A percentile compares a stretch with the other conserved stretches of the same genome.
Evolutionary conservation across 2,113 vertebrate species (phyloP).

Genomic region (Chionodraco myersi): DNA sequence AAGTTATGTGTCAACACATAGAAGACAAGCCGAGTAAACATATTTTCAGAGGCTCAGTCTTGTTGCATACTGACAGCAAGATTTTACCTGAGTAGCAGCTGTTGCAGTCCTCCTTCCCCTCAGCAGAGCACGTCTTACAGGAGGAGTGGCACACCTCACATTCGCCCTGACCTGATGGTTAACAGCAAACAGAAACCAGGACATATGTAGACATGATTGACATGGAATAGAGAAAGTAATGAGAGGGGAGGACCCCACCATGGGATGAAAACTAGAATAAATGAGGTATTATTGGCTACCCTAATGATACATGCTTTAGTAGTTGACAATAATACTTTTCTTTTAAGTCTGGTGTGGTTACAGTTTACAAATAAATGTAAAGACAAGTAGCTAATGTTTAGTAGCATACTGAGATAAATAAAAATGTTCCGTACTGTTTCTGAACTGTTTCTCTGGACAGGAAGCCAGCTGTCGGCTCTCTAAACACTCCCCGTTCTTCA

Average conservation of each 20-base stretch:
- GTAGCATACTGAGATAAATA: neutral
- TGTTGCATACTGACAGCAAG: neutral
- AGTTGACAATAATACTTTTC: neutral
- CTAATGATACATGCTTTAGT: neutral
- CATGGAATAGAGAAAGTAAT: neutral
- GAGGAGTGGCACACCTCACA: constrained; percentile 80
- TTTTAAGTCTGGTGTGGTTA: neutral
- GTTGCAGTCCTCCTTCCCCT: constrained; percentile 77
- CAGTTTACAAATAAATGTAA: neutral
- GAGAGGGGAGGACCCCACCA: neutral
- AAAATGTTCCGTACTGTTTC: constrained; percentile 80
- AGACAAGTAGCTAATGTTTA: neutral
- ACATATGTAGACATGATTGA: constrained; percentile 2
- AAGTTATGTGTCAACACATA: neutral
- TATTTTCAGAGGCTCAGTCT: neutral
- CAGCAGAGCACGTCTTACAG: constrained; percentile 86
- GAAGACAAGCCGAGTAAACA: neutral
- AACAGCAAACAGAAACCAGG: constrained; percentile 8
- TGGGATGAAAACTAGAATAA: neutral
- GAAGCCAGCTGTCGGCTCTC: neutral
- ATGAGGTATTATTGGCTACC: neutral
- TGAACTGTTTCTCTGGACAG: constrained; percentile 68
- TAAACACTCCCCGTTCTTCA: constrained; percentile 81
- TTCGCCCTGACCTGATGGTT: constrained; percentile 44
- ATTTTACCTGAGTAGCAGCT: constrained; percentile 86